A percentile compares a stretch with the other conserved stretches of the same genome.
Evolutionary conservation across 2,888 invertebrate species (phyloP).

Genomic region (Oxyscelio sp.): DNA sequence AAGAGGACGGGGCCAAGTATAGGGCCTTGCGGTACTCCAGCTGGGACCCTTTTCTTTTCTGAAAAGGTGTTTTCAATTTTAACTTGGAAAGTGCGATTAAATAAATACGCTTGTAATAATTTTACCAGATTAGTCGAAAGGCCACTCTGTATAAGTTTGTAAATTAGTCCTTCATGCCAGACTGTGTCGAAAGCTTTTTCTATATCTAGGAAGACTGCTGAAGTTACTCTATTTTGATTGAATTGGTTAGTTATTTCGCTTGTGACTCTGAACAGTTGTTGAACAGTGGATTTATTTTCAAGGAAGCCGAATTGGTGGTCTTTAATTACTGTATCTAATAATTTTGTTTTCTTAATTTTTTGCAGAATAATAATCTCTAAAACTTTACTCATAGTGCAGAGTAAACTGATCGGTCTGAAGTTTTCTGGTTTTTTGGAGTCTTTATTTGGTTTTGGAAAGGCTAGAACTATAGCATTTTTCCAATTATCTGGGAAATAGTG

Average conservation of each 20-base stretch:
- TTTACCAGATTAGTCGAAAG: slow-evolving; percentile 25
- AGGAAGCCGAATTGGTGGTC: slow-evolving; percentile 79
- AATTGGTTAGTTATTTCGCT: slow-evolving; percentile 68
- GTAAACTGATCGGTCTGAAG: slow-evolving; percentile 38
- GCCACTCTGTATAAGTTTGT: slow-evolving; percentile 3
- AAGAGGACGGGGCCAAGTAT: slow-evolving; percentile 39
- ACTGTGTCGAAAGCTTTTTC: slow-evolving; percentile 78
- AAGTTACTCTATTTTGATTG: slow-evolving; percentile 70
- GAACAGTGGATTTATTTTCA: slow-evolving; percentile 69
- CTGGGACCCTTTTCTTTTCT: neutral
- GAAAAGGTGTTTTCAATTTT: neutral
- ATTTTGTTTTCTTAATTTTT: slow-evolving; percentile 23
- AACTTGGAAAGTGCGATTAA: slow-evolving; percentile 24
- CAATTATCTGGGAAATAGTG: slow-evolving; percentile 31
- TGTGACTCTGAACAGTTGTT: slow-evolving; percentile 74
- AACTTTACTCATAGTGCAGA: slow-evolving; percentile 23
- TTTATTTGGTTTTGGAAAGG: slow-evolving; percentile 40
- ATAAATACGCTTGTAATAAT: slow-evolving; percentile 44
- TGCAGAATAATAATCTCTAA: slow-evolving; percentile 26
- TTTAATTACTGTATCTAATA: slow-evolving; percentile 51
- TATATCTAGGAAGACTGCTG: slow-evolving; percentile 73
- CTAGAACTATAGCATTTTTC: slow-evolving; percentile 29
- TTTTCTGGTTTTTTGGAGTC: neutral
- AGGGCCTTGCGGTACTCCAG: slow-evolving; percentile 50
- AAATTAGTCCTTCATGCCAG: slow-evolving; percentile 74